Evolutionary conservation across 37 sponge, comb jelly and placozoan genomes (phyloP).

Genomic region (Diacarnus erythraeanus): DNA sequence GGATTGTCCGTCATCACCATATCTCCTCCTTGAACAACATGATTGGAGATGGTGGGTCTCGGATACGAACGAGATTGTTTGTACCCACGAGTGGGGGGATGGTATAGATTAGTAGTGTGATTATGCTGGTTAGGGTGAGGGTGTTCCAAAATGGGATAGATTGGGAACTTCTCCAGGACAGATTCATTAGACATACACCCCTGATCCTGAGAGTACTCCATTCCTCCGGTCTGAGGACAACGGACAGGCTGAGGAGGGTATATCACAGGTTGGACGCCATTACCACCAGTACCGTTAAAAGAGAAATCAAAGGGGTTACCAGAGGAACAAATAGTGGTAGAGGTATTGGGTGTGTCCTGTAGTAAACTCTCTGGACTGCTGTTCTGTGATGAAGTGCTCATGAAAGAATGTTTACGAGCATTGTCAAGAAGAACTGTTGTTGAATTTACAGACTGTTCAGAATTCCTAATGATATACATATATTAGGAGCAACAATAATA

Average conservation of each 20-base stretch:
- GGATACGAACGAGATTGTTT: background rate
- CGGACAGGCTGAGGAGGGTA: background rate
- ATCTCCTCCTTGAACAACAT: background rate
- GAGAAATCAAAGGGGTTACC: background rate
- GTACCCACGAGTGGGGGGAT: background rate
- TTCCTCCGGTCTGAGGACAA: background rate
- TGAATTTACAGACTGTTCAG: background rate
- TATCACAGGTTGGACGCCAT: background rate
- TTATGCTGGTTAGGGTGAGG: conserved; percentile 7
- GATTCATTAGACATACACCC: background rate
- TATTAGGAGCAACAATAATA: background rate
- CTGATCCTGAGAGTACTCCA: background rate
- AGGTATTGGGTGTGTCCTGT: conserved; percentile 17
- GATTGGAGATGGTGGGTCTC: background rate
- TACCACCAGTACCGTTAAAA: too few species aligned
- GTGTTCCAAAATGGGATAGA: conserved; percentile 30
- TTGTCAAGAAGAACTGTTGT: background rate
- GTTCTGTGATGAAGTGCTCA: background rate
- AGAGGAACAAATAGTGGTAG: conserved; percentile 6
- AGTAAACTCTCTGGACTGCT: background rate
- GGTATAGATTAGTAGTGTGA: background rate
- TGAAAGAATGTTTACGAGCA: background rate
- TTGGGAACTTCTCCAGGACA: background rate
- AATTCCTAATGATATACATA: background rate
- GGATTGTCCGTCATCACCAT: conserved; percentile 42